These are phyloP conservation scores for Heliconius ethilla DNA, from an alignment of 2,888 invertebrate species.

Conservation along the genomic window DNA sequence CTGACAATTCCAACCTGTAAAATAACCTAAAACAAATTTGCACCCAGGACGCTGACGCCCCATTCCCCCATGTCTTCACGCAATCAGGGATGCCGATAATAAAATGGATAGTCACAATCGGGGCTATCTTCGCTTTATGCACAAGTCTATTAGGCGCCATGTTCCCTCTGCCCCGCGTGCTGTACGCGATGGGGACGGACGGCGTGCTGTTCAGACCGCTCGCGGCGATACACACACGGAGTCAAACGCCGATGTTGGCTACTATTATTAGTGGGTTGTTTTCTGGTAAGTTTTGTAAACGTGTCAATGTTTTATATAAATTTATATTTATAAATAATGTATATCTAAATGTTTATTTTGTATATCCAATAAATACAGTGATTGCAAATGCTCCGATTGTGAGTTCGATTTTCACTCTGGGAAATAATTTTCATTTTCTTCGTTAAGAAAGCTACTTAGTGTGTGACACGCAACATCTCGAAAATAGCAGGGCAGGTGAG, in stretches of 20 bases:
- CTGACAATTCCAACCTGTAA: no score
- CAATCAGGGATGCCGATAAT: slow-evolving; percentile 88
- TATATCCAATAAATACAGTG: no score
- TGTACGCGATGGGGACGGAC: slow-evolving; percentile 95
- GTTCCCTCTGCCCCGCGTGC: slow-evolving; percentile 92
- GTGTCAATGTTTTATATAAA: no score
- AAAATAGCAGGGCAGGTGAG: no score
- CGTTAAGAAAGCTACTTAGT: no score
- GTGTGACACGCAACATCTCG: no score
- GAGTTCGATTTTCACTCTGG: no score
- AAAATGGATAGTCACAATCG: slow-evolving; percentile 94
- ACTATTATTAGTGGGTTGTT: slow-evolving; percentile 89
- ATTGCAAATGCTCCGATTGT: no score
- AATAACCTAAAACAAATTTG: neutral
- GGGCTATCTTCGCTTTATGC: slow-evolving; percentile 95
- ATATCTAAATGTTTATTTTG: no score
- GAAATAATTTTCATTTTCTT: no score
- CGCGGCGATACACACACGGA: slow-evolving; percentile 85
- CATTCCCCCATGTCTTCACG: slow-evolving; percentile 93
- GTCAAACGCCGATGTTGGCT: slow-evolving; percentile 90
- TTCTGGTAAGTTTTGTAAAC: slow-evolving; percentile 79
- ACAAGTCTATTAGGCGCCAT: slow-evolving; percentile 93
- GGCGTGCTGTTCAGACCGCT: slow-evolving; percentile 90
- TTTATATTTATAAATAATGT: no score
- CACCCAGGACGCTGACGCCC: slow-evolving; percentile 88